phyloP scores from a whole-genome alignment of 2,888 invertebrate species.

The Neoscelio sp. region DNA sequence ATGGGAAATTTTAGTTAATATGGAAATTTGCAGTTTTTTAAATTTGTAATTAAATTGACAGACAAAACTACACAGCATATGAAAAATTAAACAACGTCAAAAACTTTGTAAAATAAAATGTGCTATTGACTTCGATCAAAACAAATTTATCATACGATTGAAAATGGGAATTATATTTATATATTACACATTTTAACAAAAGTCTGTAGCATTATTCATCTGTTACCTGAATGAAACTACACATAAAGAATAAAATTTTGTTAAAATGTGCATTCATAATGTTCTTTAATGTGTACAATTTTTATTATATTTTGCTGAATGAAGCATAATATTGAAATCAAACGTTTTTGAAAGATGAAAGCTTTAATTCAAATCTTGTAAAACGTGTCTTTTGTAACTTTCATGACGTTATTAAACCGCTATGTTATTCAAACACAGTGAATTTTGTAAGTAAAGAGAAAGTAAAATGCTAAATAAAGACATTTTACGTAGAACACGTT shows the following conservation, averaged over 20 bases:
- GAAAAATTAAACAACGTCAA: too few species aligned
- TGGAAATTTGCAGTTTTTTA: too few species aligned
- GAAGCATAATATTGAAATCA: slow-evolving; percentile 41
- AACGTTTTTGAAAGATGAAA: slow-evolving; percentile 54
- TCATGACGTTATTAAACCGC: slow-evolving; percentile 47
- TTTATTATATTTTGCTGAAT: slow-evolving; percentile 29
- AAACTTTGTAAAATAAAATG: too few species aligned
- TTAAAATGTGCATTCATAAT: slow-evolving; percentile 39
- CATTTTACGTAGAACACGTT: slow-evolving; percentile 15
- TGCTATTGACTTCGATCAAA: too few species aligned
- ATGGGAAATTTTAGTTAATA: too few species aligned
- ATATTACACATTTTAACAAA: too few species aligned
- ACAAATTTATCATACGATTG: too few species aligned
- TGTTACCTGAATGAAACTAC: too few species aligned
- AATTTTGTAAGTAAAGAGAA: slow-evolving; percentile 40
- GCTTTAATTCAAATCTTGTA: slow-evolving; percentile 41
- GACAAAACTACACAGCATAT: too few species aligned
- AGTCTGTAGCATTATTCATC: slow-evolving; percentile 21
- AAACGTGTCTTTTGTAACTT: slow-evolving; percentile 55
- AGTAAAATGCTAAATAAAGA: slow-evolving; percentile 25
- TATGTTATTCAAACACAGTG: slow-evolving; percentile 44
- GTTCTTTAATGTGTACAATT: neutral
- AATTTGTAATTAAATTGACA: too few species aligned
- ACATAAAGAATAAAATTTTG: slow-evolving; percentile 50
- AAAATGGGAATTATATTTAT: too few species aligned